A percentile compares a stretch with the other conserved stretches of the same genome.
Conservation (phyloP, 1,140 invertebrate species). For the Camponotus pennsylvanicus region DNA sequence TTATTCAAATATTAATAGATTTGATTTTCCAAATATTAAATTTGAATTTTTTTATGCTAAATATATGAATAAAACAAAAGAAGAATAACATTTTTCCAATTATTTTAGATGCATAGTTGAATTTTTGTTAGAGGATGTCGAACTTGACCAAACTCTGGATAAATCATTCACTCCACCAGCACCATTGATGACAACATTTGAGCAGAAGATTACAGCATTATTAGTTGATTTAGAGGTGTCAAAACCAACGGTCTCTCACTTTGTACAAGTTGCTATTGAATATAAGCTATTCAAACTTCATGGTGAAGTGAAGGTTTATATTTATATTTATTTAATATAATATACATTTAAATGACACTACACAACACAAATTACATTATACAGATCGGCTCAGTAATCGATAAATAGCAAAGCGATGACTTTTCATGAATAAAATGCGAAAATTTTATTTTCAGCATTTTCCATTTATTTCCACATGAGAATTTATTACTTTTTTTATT, state of each 20-base stretch:
- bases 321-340: conserved; percentile 14
- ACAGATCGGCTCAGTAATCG: no score
- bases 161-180: conserved; percentile 81
- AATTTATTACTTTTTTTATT: no score
- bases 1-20: background rate
- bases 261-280: conserved; percentile 77
- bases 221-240: conserved; percentile 73
- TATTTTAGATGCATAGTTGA: conserved; percentile 69
- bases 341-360: background rate
- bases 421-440: no score
- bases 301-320: conserved; percentile 61
- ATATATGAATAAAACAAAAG: background rate
- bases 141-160: conserved; percentile 62
- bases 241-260: conserved; percentile 69
- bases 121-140: conserved; percentile 55
- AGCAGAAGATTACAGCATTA: conserved; percentile 79
- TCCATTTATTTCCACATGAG: no score
- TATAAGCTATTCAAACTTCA: conserved; percentile 77
- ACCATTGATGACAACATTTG: conserved; percentile 79
- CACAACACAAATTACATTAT: background rate
- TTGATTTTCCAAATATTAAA: conserved; percentile 1
- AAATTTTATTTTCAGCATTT: no score
- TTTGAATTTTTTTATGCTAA: background rate
- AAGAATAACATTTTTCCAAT: background rate
- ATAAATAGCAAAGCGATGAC: no score